Evolutionary conservation across 2,797 vertebrate genomes (phyloP), one percentile per base, ranked within the genome.

Genomic region (Euphonia xanthogaster): DNA sequence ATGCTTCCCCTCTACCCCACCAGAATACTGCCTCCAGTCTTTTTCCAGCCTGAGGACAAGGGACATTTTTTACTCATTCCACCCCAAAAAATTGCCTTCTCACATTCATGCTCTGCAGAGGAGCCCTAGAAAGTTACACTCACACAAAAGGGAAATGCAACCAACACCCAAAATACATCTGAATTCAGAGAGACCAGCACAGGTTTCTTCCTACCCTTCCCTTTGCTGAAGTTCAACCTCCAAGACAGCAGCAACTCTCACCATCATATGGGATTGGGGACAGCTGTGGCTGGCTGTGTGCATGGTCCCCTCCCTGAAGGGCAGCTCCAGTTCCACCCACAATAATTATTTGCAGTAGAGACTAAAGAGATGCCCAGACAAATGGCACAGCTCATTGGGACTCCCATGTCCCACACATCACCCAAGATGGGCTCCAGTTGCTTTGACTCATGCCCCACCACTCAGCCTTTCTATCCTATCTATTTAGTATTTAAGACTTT

Each of bases 191-290:
- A 73, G 4, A 45, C 17, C 30, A 33, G 4, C 24, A 15, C 39
- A 3, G 18, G 15, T 68, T 71, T n/a, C 42, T 62, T 27, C 22
- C 30, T 4, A 4, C 23, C 23, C 15, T 77, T 68, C 44, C 25
- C 27, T 61, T 54, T 47, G 27, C 22, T 72, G 23, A 62, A 75
- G 19, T 53, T 42, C 28, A 80, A 11, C 40, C 33, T 45, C 70
- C 7, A 84, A 25, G 39, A 44, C 4, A 2, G 5, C 18, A 82
- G 53, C 3, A 2, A 7, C 12, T 58, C 8, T 30, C 30, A 24
- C 0, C 3, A 20, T 6, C 3, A 0, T 0, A 1, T 1, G 15
- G 57, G 14, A 4, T 0, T 0, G 0, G 51, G 15, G 21, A 23
- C 4, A 9, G 20, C 20, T n/a, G 10, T 0, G 0, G 55, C 23